A percentile compares a stretch with the other conserved stretches of the same genome.
Conservation (phyloP, 1,140 invertebrate genomes). For the Aricia agestis region DNA sequence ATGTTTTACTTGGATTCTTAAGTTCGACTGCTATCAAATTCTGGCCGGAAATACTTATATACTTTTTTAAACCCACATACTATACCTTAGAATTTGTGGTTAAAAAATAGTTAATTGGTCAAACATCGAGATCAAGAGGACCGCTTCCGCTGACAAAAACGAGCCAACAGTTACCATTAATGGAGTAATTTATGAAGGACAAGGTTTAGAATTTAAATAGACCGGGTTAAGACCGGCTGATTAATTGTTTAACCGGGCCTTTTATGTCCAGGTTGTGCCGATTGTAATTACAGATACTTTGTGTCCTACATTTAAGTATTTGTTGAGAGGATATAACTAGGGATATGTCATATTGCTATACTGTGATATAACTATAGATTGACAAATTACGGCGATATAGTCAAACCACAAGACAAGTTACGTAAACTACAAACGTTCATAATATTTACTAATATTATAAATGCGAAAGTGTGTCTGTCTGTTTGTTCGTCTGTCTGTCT, state of each 20-base stretch:
- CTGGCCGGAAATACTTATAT: neutral
- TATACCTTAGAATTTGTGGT: neutral
- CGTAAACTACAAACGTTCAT: too few species aligned
- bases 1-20: neutral
- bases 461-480: too few species aligned
- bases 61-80: neutral
- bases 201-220: slow-evolving; percentile 13
- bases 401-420: too few species aligned
- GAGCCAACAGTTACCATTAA: neutral
- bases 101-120: slow-evolving; percentile 7
- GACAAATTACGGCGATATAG: too few species aligned
- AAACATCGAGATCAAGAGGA: neutral
- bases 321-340: too few species aligned
- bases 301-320: neutral
- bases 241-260: neutral
- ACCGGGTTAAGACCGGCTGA: neutral
- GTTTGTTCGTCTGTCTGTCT: too few species aligned
- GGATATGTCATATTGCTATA: too few species aligned
- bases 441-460: too few species aligned
- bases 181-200: slow-evolving; percentile 5
- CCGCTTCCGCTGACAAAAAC: slow-evolving; percentile 14
- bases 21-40: neutral
- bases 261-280: neutral
- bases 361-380: too few species aligned
- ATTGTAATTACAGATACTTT: neutral